Base-by-base conservation (phyloP, 2,888 invertebrate species). In the Sipha maydis region DNA sequence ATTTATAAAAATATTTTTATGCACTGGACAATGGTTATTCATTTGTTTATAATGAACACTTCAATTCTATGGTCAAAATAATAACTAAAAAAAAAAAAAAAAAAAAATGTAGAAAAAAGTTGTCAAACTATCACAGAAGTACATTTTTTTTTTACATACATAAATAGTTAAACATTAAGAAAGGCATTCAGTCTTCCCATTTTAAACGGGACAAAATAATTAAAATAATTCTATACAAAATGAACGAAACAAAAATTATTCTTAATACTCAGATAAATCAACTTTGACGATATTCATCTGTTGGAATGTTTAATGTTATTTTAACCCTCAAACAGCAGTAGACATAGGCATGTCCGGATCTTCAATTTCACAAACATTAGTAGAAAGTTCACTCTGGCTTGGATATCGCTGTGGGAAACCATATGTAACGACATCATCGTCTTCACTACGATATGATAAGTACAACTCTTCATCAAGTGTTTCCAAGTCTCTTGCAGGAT, bases 321-420 rank as follows among this genome's bases (percentile, higher is more conserved):
- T 3, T 3, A 80, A 56, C n/a, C 31, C 38, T 82, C 61, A 88
- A 67, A 88, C 88, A 14, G 88, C 88, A 5, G 88, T 88, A 21
- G 88, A 88, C 88, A 88, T 88, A 0, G 89, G 90, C 85, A 89
- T 85, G 67, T 91, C 91, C 17, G 91, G 90, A 89, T 96, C 96
- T 92, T 97, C 97, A 91, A 98, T 97, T 93, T 98, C 98, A 93
- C 98, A 98, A 90, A 98, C 94, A 92, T 95, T 95, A 85, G 96
- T 95, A 85, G 97, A 97, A 90, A 97, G 93, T 92, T 97, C 97
- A 92, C 97, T 97, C 92, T 95, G 95, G 91, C 97, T 97, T 90
- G 96, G 96, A 92, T 96, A 92, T 85, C 90, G 86, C 90, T 92
- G 92, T 86, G 93, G 93, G 90, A 93, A 93, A 91, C 93, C 93